Conservation (phyloP, 2,888 invertebrate genomes). For the Yponomeuta evonymella region DNA sequence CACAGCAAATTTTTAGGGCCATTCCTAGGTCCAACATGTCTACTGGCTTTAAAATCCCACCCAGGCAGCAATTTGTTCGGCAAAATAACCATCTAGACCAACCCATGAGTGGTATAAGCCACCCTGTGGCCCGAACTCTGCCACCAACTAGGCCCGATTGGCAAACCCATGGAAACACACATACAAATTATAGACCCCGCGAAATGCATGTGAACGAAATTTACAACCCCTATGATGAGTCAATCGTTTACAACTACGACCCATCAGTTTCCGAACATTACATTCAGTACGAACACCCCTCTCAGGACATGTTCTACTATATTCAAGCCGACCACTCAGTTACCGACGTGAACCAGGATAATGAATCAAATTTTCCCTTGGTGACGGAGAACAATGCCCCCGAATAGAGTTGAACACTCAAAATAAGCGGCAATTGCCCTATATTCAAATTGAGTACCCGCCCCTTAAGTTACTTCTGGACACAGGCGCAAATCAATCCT, state of each 20-base stretch:
- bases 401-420: constrained; percentile 24
- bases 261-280: background rate
- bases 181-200: constrained; percentile 5
- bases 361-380: constrained; percentile 17
- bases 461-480: constrained; percentile 23
- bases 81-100: constrained; percentile 3
- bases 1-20: constrained; percentile 16
- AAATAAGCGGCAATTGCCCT: constrained; percentile 21
- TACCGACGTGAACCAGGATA: background rate
- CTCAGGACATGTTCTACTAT: background rate
- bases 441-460: constrained; percentile 20
- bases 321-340: background rate
- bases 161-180: constrained; percentile 11
- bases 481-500: constrained; percentile 23
- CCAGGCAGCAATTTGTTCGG: background rate
- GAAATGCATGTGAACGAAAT: constrained; percentile 13
- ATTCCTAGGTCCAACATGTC: constrained; percentile 7
- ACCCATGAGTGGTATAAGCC: constrained; percentile 22
- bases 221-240: background rate
- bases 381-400: constrained; percentile 10
- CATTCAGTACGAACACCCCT: background rate
- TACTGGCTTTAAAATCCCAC: background rate
- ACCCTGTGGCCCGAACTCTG: constrained; percentile 14
- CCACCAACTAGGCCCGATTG: constrained; percentile 17
- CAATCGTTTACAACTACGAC: background rate